Conservation (phyloP, 1,140 invertebrate species). For the Meloidogyne exigua region DNA sequence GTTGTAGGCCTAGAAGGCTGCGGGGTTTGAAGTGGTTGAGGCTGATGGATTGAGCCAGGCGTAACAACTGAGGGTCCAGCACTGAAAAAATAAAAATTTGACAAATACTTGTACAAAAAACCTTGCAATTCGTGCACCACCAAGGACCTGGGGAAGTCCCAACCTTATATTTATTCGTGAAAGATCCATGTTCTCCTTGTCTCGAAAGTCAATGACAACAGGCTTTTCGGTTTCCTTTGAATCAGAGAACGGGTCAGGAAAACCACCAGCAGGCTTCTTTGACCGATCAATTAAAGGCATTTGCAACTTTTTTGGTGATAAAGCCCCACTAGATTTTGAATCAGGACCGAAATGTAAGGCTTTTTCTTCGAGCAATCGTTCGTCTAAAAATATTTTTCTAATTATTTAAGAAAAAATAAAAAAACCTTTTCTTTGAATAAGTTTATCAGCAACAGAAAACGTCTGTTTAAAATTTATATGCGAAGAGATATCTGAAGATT, state of each 20-base stretch:
- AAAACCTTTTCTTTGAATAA: neutral
- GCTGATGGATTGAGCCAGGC: neutral
- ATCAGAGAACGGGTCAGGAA: no score
- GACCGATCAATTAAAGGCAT: neutral
- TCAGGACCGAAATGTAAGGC: neutral
- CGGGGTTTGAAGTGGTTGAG: neutral
- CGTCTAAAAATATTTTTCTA: neutral
- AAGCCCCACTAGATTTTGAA: neutral
- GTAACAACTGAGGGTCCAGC: neutral
- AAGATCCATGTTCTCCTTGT: slow-evolving; percentile 20
- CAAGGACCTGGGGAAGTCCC: slow-evolving; percentile 5
- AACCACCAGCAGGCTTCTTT: neutral
- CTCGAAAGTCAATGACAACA: neutral
- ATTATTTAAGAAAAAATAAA: neutral
- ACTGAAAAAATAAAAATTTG: slow-evolving; percentile 10
- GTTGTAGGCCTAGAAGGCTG: slow-evolving; percentile 22
- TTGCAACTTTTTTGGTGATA: neutral
- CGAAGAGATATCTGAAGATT: neutral
- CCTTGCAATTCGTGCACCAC: slow-evolving; percentile 16
- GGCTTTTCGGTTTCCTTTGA: neutral
- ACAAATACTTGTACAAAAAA: neutral
- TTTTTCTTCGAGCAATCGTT: neutral
- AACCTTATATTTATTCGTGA: slow-evolving; percentile 7
- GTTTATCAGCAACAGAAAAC: neutral
- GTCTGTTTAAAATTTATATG: neutral